Conservation (phyloP, 2,888 invertebrate species). For the Cancer borealis region DNA sequence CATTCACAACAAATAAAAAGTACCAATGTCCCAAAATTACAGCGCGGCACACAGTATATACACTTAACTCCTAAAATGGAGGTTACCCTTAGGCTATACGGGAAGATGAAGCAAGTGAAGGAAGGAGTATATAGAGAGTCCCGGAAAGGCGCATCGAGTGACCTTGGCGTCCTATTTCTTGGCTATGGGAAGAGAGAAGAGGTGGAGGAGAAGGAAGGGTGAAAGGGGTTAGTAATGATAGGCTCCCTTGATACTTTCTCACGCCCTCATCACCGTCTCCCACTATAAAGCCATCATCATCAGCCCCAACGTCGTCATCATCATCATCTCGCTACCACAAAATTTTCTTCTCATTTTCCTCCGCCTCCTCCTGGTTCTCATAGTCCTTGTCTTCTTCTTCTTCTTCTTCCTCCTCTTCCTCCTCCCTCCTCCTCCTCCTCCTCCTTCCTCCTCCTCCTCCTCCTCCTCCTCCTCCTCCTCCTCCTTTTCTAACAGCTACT, state of each 20-base stretch:
- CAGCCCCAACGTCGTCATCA: constrained; percentile 6
- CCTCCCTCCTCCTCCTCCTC: neutral
- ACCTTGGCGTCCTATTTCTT: neutral
- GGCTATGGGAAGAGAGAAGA: neutral
- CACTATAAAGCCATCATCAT: neutral
- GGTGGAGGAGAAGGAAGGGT: neutral
- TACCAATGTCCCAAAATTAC: neutral
- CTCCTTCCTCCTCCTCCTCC: neutral
- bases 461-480: neutral
- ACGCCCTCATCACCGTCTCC: neutral
- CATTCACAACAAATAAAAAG: neutral
- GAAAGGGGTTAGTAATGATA: neutral
- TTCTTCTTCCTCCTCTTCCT: neutral
- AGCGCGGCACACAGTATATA: neutral
- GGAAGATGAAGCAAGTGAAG: neutral
- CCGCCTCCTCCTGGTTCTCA: neutral
- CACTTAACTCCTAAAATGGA: neutral
- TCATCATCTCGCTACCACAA: neutral
- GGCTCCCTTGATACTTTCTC: neutral
- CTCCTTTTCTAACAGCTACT: neutral
- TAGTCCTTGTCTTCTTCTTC: neutral
- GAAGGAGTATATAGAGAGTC: neutral
- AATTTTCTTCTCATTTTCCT: neutral
- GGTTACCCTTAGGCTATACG: neutral
- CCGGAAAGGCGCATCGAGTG: neutral